Conservation (phyloP, 2,888 invertebrate species). For the Archips crataeganus region DNA sequence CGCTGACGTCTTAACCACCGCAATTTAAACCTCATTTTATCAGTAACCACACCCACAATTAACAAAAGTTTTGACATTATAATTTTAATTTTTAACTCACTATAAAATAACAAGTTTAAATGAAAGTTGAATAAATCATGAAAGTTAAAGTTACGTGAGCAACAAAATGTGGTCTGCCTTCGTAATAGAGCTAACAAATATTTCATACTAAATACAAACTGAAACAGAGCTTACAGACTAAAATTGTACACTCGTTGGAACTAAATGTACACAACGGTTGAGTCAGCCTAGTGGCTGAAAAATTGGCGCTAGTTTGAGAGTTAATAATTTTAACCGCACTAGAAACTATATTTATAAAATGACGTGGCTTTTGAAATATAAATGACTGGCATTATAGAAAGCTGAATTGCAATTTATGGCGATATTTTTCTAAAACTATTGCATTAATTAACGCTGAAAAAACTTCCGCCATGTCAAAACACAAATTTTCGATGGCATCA, state of each 20-base stretch:
- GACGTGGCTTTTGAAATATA: no score
- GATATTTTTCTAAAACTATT: no score
- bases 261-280: constrained; percentile 44
- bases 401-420: no score
- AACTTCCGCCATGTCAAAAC: no score
- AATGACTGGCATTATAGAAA: no score
- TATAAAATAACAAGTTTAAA: constrained; percentile 28
- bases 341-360: no score
- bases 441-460: no score
- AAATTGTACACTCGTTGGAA: constrained; percentile 67
- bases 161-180: constrained; percentile 7
- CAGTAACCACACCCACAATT: constrained; percentile 33
- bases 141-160: constrained; percentile 6
- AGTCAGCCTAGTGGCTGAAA: background rate
- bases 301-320: no score
- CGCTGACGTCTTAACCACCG: constrained; percentile 27
- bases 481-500: no score
- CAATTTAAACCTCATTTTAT: constrained; percentile 38
- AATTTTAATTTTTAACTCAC: constrained; percentile 26
- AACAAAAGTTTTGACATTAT: constrained; percentile 17
- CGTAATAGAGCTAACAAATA: constrained; percentile 44
- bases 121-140: constrained; percentile 20
- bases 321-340: no score
- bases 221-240: constrained; percentile 52
- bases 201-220: no score